Conservation (phyloP, 2,113 vertebrate genomes). For the Paracanthobrama guichenoti region DNA sequence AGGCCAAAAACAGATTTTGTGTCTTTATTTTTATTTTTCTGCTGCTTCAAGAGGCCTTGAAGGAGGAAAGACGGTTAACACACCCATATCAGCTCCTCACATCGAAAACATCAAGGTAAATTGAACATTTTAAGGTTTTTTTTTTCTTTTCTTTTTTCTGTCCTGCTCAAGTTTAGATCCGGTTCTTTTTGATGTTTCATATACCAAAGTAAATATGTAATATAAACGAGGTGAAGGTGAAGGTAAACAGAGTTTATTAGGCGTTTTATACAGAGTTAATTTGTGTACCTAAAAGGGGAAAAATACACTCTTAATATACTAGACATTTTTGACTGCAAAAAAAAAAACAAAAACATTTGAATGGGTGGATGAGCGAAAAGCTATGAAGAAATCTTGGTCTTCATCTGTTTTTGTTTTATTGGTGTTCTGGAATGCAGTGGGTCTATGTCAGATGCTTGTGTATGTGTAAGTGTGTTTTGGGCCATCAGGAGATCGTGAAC, state of each 20-base stretch:
- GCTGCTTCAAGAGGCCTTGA: conserved; percentile 65
- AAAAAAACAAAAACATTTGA: conserved; percentile 5
- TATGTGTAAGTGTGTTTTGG: neutral
- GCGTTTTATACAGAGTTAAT: too few species aligned
- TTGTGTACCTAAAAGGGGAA: neutral
- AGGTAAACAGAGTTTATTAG: neutral
- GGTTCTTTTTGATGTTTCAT: neutral
- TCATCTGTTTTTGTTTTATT: conserved; percentile 7
- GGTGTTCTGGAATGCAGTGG: neutral
- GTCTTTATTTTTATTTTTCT: conserved; percentile 62
- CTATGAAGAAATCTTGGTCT: neutral
- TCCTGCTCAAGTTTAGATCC: conserved; percentile 30
- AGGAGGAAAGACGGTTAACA: conserved; percentile 56
- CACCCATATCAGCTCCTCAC: conserved; percentile 36
- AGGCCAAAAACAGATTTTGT: conserved; percentile 65
- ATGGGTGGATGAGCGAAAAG: conserved; percentile 15
- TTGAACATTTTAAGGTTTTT: conserved; percentile 49
- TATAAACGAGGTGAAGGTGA: neutral
- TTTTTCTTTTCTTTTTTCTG: neutral
- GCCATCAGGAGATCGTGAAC: neutral
- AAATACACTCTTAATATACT: too few species aligned
- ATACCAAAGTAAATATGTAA: neutral
- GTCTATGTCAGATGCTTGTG: neutral
- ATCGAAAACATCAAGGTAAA: conserved; percentile 67
- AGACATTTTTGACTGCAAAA: neutral